phyloP scores from a whole-genome alignment of 2,113 vertebrate genomes.

The Rissa tridactyla region DNA sequence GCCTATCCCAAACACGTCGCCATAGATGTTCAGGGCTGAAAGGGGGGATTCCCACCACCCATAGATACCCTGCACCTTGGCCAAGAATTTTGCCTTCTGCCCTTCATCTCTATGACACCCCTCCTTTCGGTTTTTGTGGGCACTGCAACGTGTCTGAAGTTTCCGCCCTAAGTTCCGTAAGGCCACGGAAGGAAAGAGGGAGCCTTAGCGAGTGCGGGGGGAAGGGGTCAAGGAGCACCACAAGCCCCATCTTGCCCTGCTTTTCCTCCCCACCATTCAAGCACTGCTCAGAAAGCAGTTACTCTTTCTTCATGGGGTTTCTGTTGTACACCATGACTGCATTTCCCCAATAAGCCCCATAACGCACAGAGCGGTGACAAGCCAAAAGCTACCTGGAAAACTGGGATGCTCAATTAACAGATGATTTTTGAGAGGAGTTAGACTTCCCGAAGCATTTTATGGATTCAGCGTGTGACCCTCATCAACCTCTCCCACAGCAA shows the following conservation, averaged over 20 bases:
- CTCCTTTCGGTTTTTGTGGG: not conserved
- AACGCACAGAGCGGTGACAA: not conserved
- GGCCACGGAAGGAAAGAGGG: not conserved
- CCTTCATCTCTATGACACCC: not conserved
- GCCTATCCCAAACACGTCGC: not conserved
- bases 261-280: not conserved
- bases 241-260: not conserved
- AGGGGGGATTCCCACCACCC: not conserved
- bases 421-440: not conserved
- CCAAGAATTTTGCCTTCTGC: not conserved
- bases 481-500: not conserved
- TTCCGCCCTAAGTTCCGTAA: not conserved
- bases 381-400: not conserved
- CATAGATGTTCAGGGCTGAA: not conserved
- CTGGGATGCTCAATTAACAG: not conserved
- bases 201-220: not conserved
- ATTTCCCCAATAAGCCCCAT: not conserved
- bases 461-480: not conserved
- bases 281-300: not conserved
- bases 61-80: not conserved
- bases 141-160: not conserved
- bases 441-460: not conserved
- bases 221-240: not conserved
- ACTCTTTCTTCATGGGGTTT: not conserved
- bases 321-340: not conserved